Evolutionary conservation across 1,140 invertebrate genomes (phyloP), one percentile per base, ranked within the genome.

Genomic region (Tetragonula clypearis): DNA sequence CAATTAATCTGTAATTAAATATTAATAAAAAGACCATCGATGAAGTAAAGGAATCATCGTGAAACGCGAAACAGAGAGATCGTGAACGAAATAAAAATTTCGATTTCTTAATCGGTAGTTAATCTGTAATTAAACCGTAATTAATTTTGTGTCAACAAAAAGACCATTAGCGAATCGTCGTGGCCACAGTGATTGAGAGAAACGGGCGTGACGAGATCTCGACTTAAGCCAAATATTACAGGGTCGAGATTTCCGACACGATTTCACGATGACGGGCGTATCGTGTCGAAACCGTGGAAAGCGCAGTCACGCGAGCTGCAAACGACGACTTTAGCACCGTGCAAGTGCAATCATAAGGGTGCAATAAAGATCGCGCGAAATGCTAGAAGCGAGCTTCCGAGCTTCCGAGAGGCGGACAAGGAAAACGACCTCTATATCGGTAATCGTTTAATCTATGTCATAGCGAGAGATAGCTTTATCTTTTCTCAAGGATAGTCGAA

Each of bases 391-490:
- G 49, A 55, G 72, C 72, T 58, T 75, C 35, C 19, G 49, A 55
- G 72, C 72, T 58, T 75, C 35, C 19, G n/a, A 58, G 14, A 73
- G 55, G 14, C 23, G 8, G 74, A 60, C 23, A 55, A n/a, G 15
- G 75, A 53, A 62, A 78, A n/a, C 5, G 1, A 5, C 5, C 6
- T 19, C 53, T 65, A 56, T 79, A 56, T 79, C 30, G 26, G 23
- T 71, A 71, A 79, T 69, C 26, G 49, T 53, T 79, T 49, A 56
- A 80, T 71, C 53, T 80, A 26, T 68, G 79, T 56, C 66, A 71
- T n/a, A 26, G 41, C 14, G 35, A 14, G 23, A 60, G 79, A 80
- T 55, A 56, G 53, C 30, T 80, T 71, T 56, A 71, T 58, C 79
- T 69, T 58, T 41, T 4, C 21, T 56, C 11, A 3, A 58, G 55